These are phyloP conservation scores for Bombus polaris DNA, from an alignment of 1,140 invertebrate species.

Conservation along the genomic window DNA sequence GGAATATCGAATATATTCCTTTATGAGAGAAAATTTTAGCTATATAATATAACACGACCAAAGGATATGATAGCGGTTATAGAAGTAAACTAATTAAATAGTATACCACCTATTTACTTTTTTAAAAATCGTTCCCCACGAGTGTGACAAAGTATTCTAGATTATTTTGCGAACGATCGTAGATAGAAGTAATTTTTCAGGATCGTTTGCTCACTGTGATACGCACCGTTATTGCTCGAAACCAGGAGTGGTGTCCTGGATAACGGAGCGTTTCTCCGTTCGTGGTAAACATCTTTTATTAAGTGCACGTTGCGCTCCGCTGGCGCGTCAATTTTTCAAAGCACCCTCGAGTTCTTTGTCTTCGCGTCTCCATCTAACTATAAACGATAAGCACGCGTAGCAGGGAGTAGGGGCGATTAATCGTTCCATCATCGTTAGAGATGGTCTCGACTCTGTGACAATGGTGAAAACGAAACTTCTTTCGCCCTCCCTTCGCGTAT, in stretches of 20 bases:
- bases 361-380: slow-evolving; percentile 67
- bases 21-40: not conserved
- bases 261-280: slow-evolving; percentile 64
- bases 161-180: not conserved
- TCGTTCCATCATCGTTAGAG: slow-evolving; percentile 65
- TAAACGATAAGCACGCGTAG: slow-evolving; percentile 63
- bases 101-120: not conserved
- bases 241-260: slow-evolving; percentile 56
- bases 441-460: slow-evolving; percentile 56
- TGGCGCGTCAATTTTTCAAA: slow-evolving; percentile 74
- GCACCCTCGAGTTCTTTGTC: slow-evolving; percentile 69
- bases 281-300: slow-evolving; percentile 74
- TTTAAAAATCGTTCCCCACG: not conserved
- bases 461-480: slow-evolving; percentile 60
- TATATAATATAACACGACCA: not conserved
- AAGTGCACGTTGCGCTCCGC: slow-evolving; percentile 68
- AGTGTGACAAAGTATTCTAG: not conserved
- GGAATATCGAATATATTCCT: not conserved
- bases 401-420: slow-evolving; percentile 63
- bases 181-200: slow-evolving; percentile 39
- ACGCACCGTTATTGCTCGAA: slow-evolving; percentile 62
- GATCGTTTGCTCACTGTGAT: slow-evolving; percentile 47
- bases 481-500: not conserved
- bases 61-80: not conserved
- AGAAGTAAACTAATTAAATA: not conserved